A percentile compares a stretch with the other conserved stretches of the same genome.
phyloP scores from a whole-genome alignment of 2,113 vertebrate species.

The Hipposideros armiger region DNA sequence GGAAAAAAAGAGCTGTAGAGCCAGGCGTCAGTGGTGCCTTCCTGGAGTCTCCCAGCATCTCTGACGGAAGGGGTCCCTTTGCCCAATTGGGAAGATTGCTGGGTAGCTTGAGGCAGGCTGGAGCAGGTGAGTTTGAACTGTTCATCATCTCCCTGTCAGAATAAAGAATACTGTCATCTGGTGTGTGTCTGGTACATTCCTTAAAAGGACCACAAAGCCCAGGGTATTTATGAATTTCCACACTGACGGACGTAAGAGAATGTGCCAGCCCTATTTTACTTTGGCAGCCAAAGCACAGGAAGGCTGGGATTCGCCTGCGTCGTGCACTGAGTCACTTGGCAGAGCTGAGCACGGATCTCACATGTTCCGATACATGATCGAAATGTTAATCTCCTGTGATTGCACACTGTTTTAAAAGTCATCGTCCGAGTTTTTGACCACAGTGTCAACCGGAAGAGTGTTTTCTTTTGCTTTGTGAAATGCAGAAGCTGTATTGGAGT shows the following conservation, averaged over 20 bases:
- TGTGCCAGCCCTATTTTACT: neutral
- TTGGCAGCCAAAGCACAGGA: conserved; percentile 32
- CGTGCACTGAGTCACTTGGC: conserved; percentile 42
- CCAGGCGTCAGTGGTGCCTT: neutral
- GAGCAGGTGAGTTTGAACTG: conserved; percentile 57
- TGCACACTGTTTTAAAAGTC: neutral
- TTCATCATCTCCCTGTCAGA: neutral
- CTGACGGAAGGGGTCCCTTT: neutral
- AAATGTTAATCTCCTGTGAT: neutral
- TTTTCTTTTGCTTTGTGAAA: conserved; percentile 29
- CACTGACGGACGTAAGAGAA: neutral
- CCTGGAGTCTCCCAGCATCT: neutral
- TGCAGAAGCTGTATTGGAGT: neutral
- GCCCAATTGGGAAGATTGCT: neutral
- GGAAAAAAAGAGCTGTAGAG: neutral
- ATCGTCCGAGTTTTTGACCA: neutral
- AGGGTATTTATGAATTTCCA: neutral
- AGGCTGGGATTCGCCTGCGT: neutral
- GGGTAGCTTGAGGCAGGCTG: conserved; percentile 17
- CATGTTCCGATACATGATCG: neutral
- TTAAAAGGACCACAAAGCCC: neutral
- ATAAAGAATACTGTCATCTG: neutral
- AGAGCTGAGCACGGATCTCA: neutral
- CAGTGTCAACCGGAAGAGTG: neutral
- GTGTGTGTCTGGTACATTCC: neutral